Evolutionary conservation across 2,797 vertebrate species (phyloP).

Genomic region (Mormyrus proboscirostris): DNA sequence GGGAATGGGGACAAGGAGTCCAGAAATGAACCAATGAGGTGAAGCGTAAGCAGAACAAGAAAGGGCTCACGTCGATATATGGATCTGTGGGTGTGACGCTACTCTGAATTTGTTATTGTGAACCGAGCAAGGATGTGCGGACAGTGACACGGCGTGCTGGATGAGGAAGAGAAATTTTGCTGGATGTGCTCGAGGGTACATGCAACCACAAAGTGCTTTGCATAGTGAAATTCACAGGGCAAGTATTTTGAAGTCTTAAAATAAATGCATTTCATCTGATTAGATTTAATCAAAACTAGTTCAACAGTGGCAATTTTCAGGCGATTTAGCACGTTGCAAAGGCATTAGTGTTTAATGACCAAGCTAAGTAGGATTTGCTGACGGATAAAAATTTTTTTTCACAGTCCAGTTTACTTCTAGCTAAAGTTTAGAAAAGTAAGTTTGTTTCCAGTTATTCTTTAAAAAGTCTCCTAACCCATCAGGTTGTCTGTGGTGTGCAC

Average conservation of each 20-base stretch:
- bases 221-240: background rate
- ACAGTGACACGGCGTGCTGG: background rate
- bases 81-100: background rate
- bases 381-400: background rate
- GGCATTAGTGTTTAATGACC: slow-evolving; percentile 3
- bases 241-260: slow-evolving; percentile 6
- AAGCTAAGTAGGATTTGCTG: background rate
- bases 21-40: background rate
- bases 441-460: background rate
- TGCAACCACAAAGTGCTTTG: background rate
- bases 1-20: too few relatives aligned
- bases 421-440: background rate
- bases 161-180: background rate
- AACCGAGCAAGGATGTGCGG: background rate
- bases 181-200: background rate
- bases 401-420: background rate
- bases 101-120: background rate
- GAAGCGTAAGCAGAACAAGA: background rate
- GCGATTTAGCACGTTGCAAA: background rate
- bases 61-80: background rate
- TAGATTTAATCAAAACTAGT: slow-evolving; percentile 6
- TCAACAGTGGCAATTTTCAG: background rate
- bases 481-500: background rate
- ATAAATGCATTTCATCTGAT: slow-evolving; percentile 1
- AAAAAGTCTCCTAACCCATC: background rate